Base-by-base conservation (phyloP, 1,140 invertebrate species). In the Ceratina australensis region DNA sequence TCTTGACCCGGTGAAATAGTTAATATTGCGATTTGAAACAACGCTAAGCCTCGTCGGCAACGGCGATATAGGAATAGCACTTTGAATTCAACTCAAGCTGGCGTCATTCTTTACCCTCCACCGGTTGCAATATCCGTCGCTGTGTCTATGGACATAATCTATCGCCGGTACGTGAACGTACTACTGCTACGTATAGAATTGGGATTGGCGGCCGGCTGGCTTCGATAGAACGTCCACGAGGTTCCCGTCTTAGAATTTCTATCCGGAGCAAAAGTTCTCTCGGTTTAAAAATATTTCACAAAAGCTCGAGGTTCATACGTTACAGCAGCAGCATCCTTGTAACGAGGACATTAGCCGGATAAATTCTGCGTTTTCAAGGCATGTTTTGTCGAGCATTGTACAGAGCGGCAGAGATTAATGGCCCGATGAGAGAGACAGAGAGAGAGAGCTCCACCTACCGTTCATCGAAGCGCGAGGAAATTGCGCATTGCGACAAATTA, bases 31-130 rank as follows among this genome's bases (percentile, higher is more conserved):
- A 5, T 18, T 33, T 63, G 52, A 50, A 57, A 78, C 64, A 28
- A 60, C 47, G 24, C 60, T 18, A 7, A 15, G 50, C 13, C 26
- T 80, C 56, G 33, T 42, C 42, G 65, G 33, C 50, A 47, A 64
- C 52, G 50, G 60, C 33, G 59, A 78, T 72, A 61, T 72, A 72
- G 64, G 69, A 78, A 63, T 59, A 57, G 50, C 28, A 63, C 75
- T 82, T 82, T 69, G 76, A 82, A 83, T 78, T 81, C 79, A 73
- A 73, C 72, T 72, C 61, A 72, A 78, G 80, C 66, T 26, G 50
- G n/a, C 56, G 56, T 63, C 65, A 66, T 66, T 59, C 52, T 72
- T 69, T 60, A 63, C 78, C 81, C 59, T 81, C 71, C 64, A 73
- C 56, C 59, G 22, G 57, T 15, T 78, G 64, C 50, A 65, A 68